Evolutionary conservation across 2,113 vertebrate species (phyloP), one percentile per base, ranked within the genome.

Genomic region (Macheiramphus alcinus): DNA sequence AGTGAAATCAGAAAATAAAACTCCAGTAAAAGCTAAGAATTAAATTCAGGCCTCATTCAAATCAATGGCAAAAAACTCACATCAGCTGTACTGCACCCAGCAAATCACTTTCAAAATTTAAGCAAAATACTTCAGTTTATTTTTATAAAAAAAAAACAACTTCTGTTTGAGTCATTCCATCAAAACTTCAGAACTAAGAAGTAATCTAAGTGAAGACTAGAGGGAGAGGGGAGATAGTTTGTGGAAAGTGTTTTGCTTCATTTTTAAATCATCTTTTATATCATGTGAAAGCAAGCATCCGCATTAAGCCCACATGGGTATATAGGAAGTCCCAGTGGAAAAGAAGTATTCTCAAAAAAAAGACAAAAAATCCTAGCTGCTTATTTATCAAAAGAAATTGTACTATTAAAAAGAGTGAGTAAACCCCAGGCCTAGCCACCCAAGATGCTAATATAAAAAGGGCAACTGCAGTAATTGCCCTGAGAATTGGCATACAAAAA

Each of bases 361-460:
- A 45, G 11, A 71, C 42, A 94, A 86, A 94, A 95, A 94, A 86
- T 86, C 89, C 91, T 88, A 94, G 82, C 86, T 84, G 72, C 81
- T 88, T 94, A 92, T 92, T 97, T 97, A 94, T 94, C 92, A 96
- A 96, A 96, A 95, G 93, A 96, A 96, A 94, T 94, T 94, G 93
- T 80, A 86, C 84, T 90, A 63, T 73, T 95, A 92, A 93, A 97
- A 96, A 96, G 92, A 89, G 75, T 58, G 85, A 93, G 90, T 86
- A 96, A 97, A 96, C 68, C 75, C 75, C 88, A 75, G 86, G 72
- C 93, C 86, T 65, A 97, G 82, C 92, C 92, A 95, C 96, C 94
- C 94, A 96, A 96, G 95, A 97, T 94, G 92, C 93, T 96, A 53
- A 91, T 96, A 91, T 87, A 91, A 97, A 96, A 92, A 95, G 91